Percentiles rank a stretch among this genome's conserved stretches.
phyloP scores from a whole-genome alignment of 1,140 invertebrate genomes.

The Solenopsis fugax region DNA sequence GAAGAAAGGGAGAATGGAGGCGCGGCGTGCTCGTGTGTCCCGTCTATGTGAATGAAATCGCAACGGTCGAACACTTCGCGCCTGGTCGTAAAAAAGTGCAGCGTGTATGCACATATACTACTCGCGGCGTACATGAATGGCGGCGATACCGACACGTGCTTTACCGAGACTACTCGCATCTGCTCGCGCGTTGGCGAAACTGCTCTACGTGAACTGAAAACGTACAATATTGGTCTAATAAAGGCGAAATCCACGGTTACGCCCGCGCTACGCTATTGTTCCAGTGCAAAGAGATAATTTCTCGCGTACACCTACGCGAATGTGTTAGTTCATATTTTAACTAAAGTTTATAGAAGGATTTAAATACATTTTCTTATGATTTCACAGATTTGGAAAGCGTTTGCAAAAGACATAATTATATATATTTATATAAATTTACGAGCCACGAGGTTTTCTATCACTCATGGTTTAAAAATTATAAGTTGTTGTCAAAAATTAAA shows the following conservation, averaged over 20 bases:
- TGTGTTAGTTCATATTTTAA: neutral
- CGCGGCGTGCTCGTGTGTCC: neutral
- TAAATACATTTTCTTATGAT: too few relatives aligned
- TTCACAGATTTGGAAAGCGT: too few relatives aligned
- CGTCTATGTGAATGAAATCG: conserved; percentile 55
- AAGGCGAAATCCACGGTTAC: conserved; percentile 44
- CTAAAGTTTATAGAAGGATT: neutral
- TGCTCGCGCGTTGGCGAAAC: conserved; percentile 22
- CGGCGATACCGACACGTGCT: conserved; percentile 35
- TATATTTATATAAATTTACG: too few relatives aligned
- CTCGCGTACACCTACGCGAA: neutral
- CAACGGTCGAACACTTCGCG: conserved; percentile 50
- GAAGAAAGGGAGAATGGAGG: conserved; percentile 55
- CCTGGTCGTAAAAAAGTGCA: conserved; percentile 51
- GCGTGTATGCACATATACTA: conserved; percentile 29
- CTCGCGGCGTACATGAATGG: conserved; percentile 43
- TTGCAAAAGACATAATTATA: too few relatives aligned
- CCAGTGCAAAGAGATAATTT: conserved; percentile 9
- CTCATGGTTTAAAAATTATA: neutral
- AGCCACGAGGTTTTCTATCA: neutral
- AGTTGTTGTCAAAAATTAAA: too few relatives aligned
- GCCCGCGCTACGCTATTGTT: conserved; percentile 2
- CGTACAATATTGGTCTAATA: conserved; percentile 47
- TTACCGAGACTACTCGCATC: conserved; percentile 25
- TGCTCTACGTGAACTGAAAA: conserved; percentile 37